Percentiles rank a stretch among this genome's conserved stretches.
phyloP scores from a whole-genome alignment of 1,140 invertebrate genomes.

The Grapholita molesta region DNA sequence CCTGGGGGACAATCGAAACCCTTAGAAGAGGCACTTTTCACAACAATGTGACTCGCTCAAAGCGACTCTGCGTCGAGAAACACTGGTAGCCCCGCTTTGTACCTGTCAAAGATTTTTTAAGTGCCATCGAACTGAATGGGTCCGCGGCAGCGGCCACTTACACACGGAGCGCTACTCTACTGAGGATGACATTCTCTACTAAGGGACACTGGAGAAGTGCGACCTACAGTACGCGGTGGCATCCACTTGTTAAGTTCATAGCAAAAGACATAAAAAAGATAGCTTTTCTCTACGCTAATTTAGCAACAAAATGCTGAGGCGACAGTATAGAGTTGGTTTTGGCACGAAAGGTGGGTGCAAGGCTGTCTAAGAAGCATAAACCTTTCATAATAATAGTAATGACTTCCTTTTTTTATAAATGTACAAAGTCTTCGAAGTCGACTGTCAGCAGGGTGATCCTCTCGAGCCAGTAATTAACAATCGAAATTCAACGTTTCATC shows the following conservation, averaged over 20 bases:
- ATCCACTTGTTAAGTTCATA: background rate
- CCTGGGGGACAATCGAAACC: too few species aligned
- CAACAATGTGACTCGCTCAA: background rate
- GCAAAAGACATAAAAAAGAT: background rate
- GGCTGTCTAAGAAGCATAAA: too few species aligned
- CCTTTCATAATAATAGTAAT: too few species aligned
- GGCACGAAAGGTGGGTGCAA: too few species aligned
- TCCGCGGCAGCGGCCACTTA: slow-evolving; percentile 46
- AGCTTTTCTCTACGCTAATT: background rate
- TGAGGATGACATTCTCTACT: background rate
- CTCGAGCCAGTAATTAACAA: too few species aligned
- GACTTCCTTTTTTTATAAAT: too few species aligned
- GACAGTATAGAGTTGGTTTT: too few species aligned
- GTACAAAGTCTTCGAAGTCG: too few species aligned
- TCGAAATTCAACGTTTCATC: too few species aligned
- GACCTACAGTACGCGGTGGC: background rate
- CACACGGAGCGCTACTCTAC: slow-evolving; percentile 55
- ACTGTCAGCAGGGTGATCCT: too few species aligned
- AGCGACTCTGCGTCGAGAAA: background rate
- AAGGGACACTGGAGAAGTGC: background rate
- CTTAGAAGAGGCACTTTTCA: background rate
- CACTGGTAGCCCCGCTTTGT: slow-evolving; percentile 19
- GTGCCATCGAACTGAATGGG: slow-evolving; percentile 55
- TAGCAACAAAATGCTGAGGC: too few species aligned
- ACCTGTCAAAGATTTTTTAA: slow-evolving; percentile 66